phyloP scores from a whole-genome alignment of 2,113 vertebrate species.

The Calonectris borealis region DNA sequence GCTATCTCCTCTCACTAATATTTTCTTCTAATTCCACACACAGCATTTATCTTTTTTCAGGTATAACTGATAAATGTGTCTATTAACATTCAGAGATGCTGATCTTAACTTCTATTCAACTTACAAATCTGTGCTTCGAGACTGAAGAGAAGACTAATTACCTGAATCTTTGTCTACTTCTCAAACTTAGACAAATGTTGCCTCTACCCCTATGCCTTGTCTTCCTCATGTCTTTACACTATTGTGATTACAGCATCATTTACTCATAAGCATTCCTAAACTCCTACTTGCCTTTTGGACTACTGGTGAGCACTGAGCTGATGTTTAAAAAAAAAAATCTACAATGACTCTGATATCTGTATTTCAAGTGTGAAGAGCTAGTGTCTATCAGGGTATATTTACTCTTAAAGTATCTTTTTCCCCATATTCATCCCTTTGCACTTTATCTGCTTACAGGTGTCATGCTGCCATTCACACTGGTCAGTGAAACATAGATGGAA shows the following conservation, averaged over 20 bases:
- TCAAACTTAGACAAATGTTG: background rate
- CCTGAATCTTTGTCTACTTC: background rate
- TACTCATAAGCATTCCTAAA: background rate
- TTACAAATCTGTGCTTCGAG: background rate
- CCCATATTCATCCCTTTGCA: background rate
- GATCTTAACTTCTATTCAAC: background rate
- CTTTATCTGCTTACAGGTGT: background rate
- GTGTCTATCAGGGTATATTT: background rate
- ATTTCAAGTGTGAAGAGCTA: background rate
- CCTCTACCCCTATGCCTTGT: background rate
- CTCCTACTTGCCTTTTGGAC: background rate
- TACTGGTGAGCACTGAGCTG: background rate
- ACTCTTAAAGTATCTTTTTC: background rate
- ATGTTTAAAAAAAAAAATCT: background rate
- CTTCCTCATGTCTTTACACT: background rate
- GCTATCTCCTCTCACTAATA: background rate
- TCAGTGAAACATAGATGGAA: background rate
- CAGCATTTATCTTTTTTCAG: background rate
- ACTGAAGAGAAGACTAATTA: background rate
- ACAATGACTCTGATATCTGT: background rate
- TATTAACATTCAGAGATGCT: background rate
- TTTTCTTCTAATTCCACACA: background rate
- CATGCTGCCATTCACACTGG: background rate
- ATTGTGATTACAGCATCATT: background rate
- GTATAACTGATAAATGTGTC: background rate